Percentiles rank a stretch among this genome's conserved stretches.
Conservation (phyloP, 1,140 invertebrate genomes). For the Cotesia typhae region DNA sequence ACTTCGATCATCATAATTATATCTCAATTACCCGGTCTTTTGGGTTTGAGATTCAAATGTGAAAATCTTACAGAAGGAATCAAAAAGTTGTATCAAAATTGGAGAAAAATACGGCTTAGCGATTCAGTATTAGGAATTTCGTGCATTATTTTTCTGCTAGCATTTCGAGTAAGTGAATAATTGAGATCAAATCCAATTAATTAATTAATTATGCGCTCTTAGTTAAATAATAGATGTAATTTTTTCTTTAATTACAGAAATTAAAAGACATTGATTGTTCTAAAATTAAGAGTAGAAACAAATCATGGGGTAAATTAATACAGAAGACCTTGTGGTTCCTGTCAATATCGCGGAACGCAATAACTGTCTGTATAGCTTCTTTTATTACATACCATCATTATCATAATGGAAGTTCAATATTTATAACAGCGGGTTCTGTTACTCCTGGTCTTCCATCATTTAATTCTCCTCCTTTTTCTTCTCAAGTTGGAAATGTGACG, state of each 20-base stretch:
- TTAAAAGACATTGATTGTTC: conserved; percentile 71
- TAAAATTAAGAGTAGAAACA: conserved; percentile 51
- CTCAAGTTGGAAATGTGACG: conserved; percentile 67
- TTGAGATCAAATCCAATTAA: neutral
- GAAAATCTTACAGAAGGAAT: conserved; percentile 71
- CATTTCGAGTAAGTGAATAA: conserved; percentile 69
- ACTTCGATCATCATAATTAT: conserved; percentile 90
- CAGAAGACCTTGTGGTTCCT: conserved; percentile 75
- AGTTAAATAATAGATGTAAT: neutral
- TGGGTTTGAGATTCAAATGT: conserved; percentile 77
- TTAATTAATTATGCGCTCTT: no score
- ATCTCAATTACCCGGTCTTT: conserved; percentile 86
- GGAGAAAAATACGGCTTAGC: conserved; percentile 65
- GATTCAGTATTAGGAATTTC: conserved; percentile 74
- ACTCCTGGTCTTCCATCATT: conserved; percentile 71
- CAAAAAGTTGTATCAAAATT: conserved; percentile 69
- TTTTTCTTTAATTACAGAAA: conserved; percentile 66
- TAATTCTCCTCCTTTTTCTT: conserved; percentile 66
- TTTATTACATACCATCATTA: conserved; percentile 66
- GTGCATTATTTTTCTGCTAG: conserved; percentile 73
- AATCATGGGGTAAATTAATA: conserved; percentile 44
- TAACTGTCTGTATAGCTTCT: conserved; percentile 75
- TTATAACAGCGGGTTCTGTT: conserved; percentile 68
- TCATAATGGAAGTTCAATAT: conserved; percentile 55
- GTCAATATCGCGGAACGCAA: conserved; percentile 79